Percentiles rank a stretch among this genome's conserved stretches.
These are phyloP conservation scores for Mesembrinibis cayennensis DNA, from an alignment of 2,113 vertebrate genomes.

Conservation along the genomic window DNA sequence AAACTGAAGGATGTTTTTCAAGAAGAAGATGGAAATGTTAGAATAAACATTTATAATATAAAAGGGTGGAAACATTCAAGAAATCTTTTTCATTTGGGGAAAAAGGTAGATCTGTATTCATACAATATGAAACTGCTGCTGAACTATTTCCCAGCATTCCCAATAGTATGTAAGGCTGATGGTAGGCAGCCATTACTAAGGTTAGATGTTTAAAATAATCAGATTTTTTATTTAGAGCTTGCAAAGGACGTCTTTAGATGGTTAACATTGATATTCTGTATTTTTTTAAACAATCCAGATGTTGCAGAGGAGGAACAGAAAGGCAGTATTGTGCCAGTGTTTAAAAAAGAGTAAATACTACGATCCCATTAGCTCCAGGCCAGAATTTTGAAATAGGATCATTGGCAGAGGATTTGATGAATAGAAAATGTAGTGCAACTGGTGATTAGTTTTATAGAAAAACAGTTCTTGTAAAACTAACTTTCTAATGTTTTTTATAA, in stretches of 20 bases:
- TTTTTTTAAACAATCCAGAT: neutral
- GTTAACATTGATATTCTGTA: neutral
- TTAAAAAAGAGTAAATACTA: neutral
- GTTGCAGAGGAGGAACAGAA: neutral
- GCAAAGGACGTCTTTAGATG: neutral
- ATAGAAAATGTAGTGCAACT: neutral
- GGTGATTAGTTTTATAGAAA: neutral
- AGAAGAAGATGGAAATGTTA: neutral
- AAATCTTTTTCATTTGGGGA: neutral
- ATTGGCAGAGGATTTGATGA: neutral
- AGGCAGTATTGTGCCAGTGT: neutral
- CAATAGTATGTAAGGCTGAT: neutral
- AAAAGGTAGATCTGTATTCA: neutral
- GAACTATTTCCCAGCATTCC: neutral
- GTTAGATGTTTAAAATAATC: neutral
- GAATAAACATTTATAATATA: neutral
- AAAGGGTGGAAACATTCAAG: neutral
- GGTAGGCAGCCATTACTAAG: neutral
- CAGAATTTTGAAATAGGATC: neutral
- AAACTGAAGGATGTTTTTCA: neutral
- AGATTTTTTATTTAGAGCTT: neutral
- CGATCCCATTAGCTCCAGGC: neutral
- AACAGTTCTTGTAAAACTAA: neutral
- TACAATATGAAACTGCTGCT: neutral
- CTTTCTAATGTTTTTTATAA: neutral